phyloP scores from a whole-genome alignment of 2,113 vertebrate genomes.

The Sceloporus undulatus region DNA sequence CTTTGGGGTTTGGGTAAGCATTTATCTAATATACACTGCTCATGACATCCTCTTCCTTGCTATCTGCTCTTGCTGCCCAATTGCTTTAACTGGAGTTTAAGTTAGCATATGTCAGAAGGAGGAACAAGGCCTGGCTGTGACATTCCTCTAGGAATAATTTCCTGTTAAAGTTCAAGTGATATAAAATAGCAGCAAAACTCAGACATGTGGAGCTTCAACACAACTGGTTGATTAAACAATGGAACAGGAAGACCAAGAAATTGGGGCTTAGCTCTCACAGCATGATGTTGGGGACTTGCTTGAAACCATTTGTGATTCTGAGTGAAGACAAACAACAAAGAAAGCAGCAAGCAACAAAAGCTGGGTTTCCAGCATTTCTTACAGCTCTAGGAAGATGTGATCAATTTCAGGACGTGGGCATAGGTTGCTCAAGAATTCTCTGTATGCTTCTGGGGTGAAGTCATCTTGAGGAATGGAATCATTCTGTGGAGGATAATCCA shows the following conservation, averaged over 20 bases:
- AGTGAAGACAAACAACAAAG: constrained; percentile 42
- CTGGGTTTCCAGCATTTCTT: constrained; percentile 70
- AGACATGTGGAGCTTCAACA: neutral
- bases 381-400: constrained; percentile 96
- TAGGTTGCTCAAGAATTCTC: constrained; percentile 92
- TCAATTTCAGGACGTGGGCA: constrained; percentile 95
- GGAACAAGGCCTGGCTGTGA: neutral
- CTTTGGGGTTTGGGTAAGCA: constrained; percentile 14
- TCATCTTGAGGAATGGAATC: constrained; percentile 94
- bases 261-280: constrained; percentile 1
- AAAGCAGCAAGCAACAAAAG: neutral
- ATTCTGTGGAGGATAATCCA: constrained; percentile 80
- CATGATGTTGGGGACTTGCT: constrained; percentile 2
- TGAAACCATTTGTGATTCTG: constrained; percentile 16
- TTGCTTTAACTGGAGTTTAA: constrained; percentile 31
- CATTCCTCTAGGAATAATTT: constrained; percentile 37
- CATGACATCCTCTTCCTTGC: neutral
- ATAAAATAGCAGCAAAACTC: neutral
- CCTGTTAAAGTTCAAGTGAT: constrained; percentile 20
- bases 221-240: constrained; percentile 37
- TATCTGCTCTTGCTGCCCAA: neutral
- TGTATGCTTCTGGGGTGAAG: constrained; percentile 92
- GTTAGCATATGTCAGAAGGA: constrained; percentile 6
- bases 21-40: neutral
- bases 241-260: neutral